Base-by-base conservation (phyloP, 2,113 vertebrate genomes). In the Microtus pennsylvanicus region DNA sequence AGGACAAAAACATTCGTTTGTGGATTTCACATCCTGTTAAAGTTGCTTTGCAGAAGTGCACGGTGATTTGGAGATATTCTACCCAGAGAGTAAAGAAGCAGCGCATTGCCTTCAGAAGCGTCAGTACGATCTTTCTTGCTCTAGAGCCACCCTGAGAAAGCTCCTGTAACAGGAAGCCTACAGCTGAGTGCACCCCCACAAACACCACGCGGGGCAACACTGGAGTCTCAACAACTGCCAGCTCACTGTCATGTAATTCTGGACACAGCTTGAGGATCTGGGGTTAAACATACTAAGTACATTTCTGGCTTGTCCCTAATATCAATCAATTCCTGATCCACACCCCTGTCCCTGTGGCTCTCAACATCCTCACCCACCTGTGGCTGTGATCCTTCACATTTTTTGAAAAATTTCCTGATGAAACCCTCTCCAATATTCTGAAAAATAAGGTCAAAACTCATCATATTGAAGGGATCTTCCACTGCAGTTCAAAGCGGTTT, bases 1-100 rank as follows among this genome's bases (percentile, higher is more conserved):
- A 91, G 85, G 17, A 50, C 86, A 82, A 95, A 95, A 97, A 16
- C 89, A 50, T 76, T 97, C 65, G 93, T 95, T 96, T 82, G 86
- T 86, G 82, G 55, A 76, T 95, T 89, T 83, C 94, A 97, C 19
- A 72, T 58, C n/a, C 63, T 63, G 35, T 72, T 72, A 83, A 65
- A 3, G n/a, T 26, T 30, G 74, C 47, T 97, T 91, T 81, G 63
- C 90, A 88, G 72, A 92, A 97, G 45, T 4, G 16, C 77, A 58
- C 45, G 42, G 17, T 35, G 50, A 90, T 77, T 80, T 63, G 74
- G 38, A 83, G 91, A 90, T 69, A 88, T 3, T 61, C 24, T 33
- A 58, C 38, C 63, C 63, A 80, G 45, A 85, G 78, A 89, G 87
- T 65, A 24, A 74, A 77, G 65, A 72, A 74, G 77, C 33, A 87